A percentile compares a stretch with the other conserved stretches of the same genome.
Conservation (phyloP, 2,113 vertebrate species). For the Oncorhynchus gorbuscha region DNA sequence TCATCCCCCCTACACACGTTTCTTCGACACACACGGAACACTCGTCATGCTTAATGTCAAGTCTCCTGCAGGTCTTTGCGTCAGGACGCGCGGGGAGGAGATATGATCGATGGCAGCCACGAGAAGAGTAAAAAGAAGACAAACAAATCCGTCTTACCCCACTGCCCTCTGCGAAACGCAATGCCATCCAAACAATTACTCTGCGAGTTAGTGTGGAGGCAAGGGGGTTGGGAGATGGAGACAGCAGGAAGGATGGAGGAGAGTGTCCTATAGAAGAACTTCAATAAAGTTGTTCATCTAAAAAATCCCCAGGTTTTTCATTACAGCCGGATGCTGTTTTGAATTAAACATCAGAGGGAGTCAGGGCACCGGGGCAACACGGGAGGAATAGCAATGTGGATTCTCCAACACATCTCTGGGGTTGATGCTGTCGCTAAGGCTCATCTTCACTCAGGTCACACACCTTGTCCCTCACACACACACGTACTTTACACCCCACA, state of each 20-base stretch:
- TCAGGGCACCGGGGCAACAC: not conserved
- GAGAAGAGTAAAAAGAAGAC: slow-evolving; percentile 10
- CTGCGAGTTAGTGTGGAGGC: not conserved
- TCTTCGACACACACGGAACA: not conserved
- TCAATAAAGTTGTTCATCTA: slow-evolving; percentile 19
- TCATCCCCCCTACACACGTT: not conserved
- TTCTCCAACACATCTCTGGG: not conserved
- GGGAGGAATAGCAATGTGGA: slow-evolving; percentile 13
- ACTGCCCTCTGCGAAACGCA: slow-evolving; percentile 16
- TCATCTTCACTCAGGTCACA: slow-evolving; percentile 9
- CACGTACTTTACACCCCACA: no score
- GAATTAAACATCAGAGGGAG: slow-evolving; percentile 36
- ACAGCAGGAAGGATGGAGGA: not conserved
- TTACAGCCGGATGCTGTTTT: slow-evolving; percentile 16
- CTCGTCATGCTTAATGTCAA: slow-evolving; percentile 31
- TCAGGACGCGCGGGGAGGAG: not conserved
- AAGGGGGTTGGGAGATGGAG: not conserved
- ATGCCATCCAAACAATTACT: slow-evolving; percentile 6
- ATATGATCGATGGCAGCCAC: slow-evolving; percentile 32
- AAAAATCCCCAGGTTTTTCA: slow-evolving; percentile 18
- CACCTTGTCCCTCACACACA: no score
- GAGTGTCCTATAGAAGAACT: not conserved
- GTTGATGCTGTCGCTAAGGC: not conserved
- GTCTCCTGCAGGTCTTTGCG: not conserved
- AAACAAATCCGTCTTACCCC: slow-evolving; percentile 27